Base-by-base conservation (phyloP, 2,113 vertebrate species). In the Eclectus roratus region DNA sequence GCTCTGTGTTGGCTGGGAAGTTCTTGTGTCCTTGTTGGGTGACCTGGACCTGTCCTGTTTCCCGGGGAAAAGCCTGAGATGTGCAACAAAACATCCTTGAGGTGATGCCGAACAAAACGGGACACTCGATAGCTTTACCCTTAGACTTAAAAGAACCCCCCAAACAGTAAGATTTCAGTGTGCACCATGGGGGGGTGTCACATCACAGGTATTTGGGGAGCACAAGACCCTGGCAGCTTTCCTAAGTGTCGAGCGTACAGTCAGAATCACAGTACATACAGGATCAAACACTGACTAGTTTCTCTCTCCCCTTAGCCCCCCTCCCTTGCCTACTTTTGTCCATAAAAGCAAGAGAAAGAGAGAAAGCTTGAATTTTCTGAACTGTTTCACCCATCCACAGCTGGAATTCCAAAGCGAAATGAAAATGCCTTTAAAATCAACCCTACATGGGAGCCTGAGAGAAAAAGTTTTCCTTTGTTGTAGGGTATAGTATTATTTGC, bases 391-490 rank as follows among this genome's bases (percentile, higher is more conserved):
- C 97, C 96, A 96, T 96, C 97, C 97, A 97, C 96, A 97, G 96
- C 97, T 97, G 95, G 97, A 97, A 96, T 96, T 97, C 97, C 95
- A 97, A 97, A 97, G 96, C 60, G 55, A 93, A 97, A 97, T 89
- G 86, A 96, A 98, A 97, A 97, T 97, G 97, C 97, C 96, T 97
- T 97, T 97, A 97, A 98, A 98, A 98, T 96, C 96, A 96, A 97
- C 97, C 94, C 97, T 95, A 96, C 96, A 97, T 96, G 95, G 96
- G 97, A 97, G 96, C 93, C 97, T 88, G 96, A 97, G 97, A 98
- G 97, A 98, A 98, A 97, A 98, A 98, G 98, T 98, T 98, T 98
- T 97, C 95, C 97, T 98, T 98, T 98, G 98, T 98, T 97, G 97
- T 96, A 96, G 96, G 97, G 96, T 96, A 97, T 97, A 98, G 98